Evolutionary conservation across 2,113 vertebrate species (phyloP), one percentile per base, ranked within the genome.

Genomic region (Elaphurus davidianus): DNA sequence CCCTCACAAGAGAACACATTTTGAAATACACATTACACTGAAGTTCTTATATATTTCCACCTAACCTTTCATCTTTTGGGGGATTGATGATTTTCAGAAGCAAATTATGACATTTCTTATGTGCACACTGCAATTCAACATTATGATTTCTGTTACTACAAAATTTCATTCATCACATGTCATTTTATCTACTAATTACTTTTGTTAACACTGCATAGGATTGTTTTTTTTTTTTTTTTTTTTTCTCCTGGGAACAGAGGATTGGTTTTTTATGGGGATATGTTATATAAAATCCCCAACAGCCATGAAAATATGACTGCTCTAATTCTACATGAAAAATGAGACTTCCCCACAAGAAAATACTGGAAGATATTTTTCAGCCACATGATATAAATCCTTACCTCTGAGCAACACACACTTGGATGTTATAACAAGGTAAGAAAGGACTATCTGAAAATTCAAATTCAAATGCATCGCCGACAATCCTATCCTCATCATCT

Each of bases 401-500:
- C 99, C 99, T 99, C 97, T 99, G 99, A 98, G 99, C 99, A 94
- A 99, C 99, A 98, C 99, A 99, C 98, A 99, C 99, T 98, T 99
- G 99, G 98, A 99, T 99, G 98, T 99, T 99, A 98, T 99, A 99
- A 98, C 99, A 99, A 1, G 99, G 99, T 98, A 99, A 98, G 97
- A 99, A 99, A 96, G 99, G 99, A 76, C 99, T 99, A 93, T 99
- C 99, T 0, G 99, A 99, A 98, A 99, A 99, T 98, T 99, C 99
- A 67, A 99, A 99, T 97, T 99, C 99, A 98, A 99, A 99, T 96
- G 99, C 98, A 97, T 99, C 99, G 0, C 99, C 99, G 90, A 98
- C 98, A 52, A 98, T 98, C 17, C 71, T 52, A 88, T 99, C 99
- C 95, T 99, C 99, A 54, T 99, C 99, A 96, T 99, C 99, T 47